A percentile compares a stretch with the other conserved stretches of the same genome.
Conservation (phyloP, 1,140 invertebrate genomes). For the Ips typographus region DNA sequence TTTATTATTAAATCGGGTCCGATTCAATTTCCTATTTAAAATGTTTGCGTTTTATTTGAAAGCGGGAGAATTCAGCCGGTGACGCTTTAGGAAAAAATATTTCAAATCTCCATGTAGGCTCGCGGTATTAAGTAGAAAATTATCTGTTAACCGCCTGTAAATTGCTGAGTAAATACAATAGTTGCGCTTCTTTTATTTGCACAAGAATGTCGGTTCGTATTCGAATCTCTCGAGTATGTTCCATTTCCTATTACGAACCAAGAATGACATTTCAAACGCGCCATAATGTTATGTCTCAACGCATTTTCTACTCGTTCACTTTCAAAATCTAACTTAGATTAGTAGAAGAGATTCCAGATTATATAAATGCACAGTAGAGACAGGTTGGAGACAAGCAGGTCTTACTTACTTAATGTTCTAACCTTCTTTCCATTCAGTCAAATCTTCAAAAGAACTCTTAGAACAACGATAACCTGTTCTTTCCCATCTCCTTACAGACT, state of each 20-base stretch:
- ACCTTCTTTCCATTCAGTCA: too few species aligned
- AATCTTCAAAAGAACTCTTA: too few species aligned
- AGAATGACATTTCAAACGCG: not conserved
- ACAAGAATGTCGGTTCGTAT: constrained; percentile 3
- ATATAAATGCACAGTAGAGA: too few species aligned
- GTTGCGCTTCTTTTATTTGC: constrained; percentile 19
- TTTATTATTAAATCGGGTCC: not conserved
- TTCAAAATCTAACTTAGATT: too few species aligned
- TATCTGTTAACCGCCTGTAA: constrained; percentile 17
- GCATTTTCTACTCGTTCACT: too few species aligned
- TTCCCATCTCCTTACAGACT: too few species aligned
- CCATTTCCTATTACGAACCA: not conserved
- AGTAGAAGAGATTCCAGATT: too few species aligned
- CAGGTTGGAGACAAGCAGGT: too few species aligned
- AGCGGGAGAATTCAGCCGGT: not conserved
- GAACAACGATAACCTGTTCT: too few species aligned
- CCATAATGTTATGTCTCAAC: not conserved
- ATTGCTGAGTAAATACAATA: constrained; percentile 20
- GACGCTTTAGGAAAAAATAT: constrained; percentile 15
- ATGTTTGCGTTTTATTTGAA: constrained; percentile 3
- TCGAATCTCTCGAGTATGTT: constrained; percentile 9
- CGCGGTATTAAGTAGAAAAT: constrained; percentile 15
- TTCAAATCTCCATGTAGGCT: constrained; percentile 16
- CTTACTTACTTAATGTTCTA: too few species aligned
- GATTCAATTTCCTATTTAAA: constrained; percentile 15